Evolutionary conservation across 2,797 vertebrate species (phyloP).

Genomic region (Sebastes vulpes): DNA sequence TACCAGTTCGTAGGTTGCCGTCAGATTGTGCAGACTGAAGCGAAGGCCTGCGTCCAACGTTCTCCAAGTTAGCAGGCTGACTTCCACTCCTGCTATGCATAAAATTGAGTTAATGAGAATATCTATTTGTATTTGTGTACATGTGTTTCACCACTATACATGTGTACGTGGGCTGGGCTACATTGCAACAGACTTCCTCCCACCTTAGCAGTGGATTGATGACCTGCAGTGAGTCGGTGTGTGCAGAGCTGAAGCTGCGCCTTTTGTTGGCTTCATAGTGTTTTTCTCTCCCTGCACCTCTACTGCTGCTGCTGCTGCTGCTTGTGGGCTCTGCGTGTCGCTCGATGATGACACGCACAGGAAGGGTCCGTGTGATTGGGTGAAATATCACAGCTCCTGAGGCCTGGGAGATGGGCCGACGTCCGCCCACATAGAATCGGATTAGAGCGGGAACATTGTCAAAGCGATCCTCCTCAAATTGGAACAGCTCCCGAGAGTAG

Average conservation of each 20-base stretch:
- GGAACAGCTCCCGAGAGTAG: conserved; percentile 88
- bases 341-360: conserved; percentile 84
- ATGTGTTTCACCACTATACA: background rate
- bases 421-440: conserved; percentile 86
- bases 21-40: conserved; percentile 90
- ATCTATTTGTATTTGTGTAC: background rate
- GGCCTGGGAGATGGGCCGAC: conserved; percentile 86
- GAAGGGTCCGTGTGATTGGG: conserved; percentile 85
- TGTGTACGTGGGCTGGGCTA: background rate
- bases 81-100: conserved; percentile 86
- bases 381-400: conserved; percentile 88
- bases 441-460: conserved; percentile 89
- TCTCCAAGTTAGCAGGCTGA: conserved; percentile 88
- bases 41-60: conserved; percentile 76
- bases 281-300: conserved; percentile 20
- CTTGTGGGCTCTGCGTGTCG: conserved; percentile 39
- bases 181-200: background rate
- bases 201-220: conserved; percentile 78
- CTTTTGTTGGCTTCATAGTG: conserved; percentile 62
- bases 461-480: conserved; percentile 92
- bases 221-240: conserved; percentile 60
- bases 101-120: background rate
- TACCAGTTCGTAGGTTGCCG: conserved; percentile 87
- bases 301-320: background rate
- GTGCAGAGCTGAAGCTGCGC: conserved; percentile 82